Conservation (phyloP, 2,888 invertebrate genomes). For the Hybos culiciformis region DNA sequence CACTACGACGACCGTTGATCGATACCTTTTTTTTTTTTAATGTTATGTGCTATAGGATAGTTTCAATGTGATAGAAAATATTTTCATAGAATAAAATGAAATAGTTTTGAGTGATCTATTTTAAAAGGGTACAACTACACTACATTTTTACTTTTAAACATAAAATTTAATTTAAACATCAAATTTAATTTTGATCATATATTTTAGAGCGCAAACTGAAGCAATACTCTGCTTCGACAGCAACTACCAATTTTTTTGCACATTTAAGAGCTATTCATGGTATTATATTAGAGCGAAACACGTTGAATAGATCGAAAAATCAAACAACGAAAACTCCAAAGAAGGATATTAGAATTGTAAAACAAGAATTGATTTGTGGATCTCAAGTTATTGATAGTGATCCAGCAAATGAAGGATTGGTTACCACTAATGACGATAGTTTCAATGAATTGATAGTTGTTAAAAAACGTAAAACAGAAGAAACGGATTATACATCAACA, state of each 20-base stretch:
- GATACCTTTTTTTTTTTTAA: too few species aligned
- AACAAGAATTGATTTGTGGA: too few species aligned
- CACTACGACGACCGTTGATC: too few species aligned
- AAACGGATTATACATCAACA: neutral
- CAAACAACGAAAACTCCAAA: neutral
- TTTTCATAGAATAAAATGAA: too few species aligned
- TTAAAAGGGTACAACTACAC: too few species aligned
- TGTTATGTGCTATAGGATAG: too few species aligned
- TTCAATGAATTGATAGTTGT: neutral
- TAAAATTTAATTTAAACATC: too few species aligned
- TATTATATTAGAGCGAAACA: neutral
- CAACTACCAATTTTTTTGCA: neutral
- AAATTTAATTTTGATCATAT: too few species aligned
- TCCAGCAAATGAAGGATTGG: neutral
- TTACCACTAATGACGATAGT: neutral
- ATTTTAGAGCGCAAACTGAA: neutral
- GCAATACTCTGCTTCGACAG: neutral
- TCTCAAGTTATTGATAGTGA: neutral
- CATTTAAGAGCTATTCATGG: neutral
- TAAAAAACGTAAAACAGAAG: neutral
- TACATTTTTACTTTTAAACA: too few species aligned
- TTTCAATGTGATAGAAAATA: too few species aligned
- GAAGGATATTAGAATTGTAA: neutral
- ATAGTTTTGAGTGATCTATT: too few species aligned
- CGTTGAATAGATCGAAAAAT: neutral